These are phyloP conservation scores for Bursaphelenchus okinawaensis DNA, from an alignment of 2,888 invertebrate genomes.

Conservation along the genomic window DNA sequence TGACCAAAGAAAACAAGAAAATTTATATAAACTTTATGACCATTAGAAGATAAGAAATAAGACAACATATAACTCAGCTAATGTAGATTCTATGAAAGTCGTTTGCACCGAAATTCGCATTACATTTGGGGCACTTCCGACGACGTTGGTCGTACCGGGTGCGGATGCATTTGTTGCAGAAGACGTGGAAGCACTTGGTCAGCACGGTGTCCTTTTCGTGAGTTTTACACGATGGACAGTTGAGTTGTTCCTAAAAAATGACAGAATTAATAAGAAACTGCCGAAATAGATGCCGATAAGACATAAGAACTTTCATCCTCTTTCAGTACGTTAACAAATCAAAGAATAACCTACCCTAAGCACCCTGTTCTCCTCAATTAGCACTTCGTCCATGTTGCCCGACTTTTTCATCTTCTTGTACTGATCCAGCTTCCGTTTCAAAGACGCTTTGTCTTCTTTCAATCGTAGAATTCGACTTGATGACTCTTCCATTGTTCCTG, in stretches of 20 bases:
- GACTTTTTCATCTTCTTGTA: constrained; percentile 96
- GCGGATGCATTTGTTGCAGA: constrained; percentile 95
- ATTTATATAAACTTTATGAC: no score
- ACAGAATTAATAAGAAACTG: no score
- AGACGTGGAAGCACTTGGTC: constrained; percentile 98
- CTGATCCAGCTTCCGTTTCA: constrained; percentile 84
- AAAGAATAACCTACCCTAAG: constrained; percentile 71
- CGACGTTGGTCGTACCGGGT: constrained; percentile 96
- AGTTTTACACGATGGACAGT: constrained; percentile 68
- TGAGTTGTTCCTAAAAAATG: constrained; percentile 79
- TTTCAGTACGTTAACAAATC: no score
- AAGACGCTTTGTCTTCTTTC: constrained; percentile 69
- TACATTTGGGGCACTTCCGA: constrained; percentile 97
- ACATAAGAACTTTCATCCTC: no score
- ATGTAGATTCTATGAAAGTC: constrained; percentile 96
- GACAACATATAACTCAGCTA: not conserved
- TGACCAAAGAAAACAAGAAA: no score
- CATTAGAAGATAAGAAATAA: no score
- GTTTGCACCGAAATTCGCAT: constrained; percentile 96
- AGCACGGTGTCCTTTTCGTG: constrained; percentile 96
- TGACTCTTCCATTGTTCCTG: constrained; percentile 81
- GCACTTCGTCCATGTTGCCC: constrained; percentile 87
- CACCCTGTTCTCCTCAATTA: constrained; percentile 91
- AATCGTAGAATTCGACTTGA: constrained; percentile 90
- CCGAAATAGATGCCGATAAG: no score